phyloP scores from a whole-genome alignment of 2,113 vertebrate species.

The Brienomyrus longianalis region DNA sequence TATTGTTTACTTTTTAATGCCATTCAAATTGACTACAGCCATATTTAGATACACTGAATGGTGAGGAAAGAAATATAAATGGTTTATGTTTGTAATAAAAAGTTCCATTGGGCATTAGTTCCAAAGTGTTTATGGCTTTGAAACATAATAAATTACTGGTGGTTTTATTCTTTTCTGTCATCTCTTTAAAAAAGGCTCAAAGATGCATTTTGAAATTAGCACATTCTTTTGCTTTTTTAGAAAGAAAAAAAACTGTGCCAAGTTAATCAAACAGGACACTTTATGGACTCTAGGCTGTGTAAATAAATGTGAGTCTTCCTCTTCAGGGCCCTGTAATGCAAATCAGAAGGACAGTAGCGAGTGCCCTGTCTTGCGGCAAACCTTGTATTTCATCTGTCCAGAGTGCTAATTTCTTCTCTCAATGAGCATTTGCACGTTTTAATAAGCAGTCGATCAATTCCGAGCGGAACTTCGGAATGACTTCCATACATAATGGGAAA shows the following conservation, averaged over 20 bases:
- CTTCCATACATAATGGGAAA: slow-evolving; percentile 9
- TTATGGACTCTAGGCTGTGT: neutral
- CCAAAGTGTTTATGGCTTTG: slow-evolving; percentile 64
- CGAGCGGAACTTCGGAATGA: neutral
- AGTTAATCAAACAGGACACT: neutral
- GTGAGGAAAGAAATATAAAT: neutral
- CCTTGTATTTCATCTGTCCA: neutral
- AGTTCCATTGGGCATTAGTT: slow-evolving; percentile 64
- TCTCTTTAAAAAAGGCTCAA: neutral
- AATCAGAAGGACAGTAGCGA: neutral
- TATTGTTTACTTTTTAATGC: neutral
- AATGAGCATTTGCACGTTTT: neutral
- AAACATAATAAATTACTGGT: slow-evolving; percentile 65
- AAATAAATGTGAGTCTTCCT: neutral
- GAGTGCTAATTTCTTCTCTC: neutral
- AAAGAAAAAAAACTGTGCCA: neutral
- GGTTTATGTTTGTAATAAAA: slow-evolving; percentile 38
- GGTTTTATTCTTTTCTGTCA: slow-evolving; percentile 44
- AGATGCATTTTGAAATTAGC: neutral
- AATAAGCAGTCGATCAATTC: slow-evolving; percentile 6
- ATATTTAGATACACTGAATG: neutral
- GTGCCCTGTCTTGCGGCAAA: neutral
- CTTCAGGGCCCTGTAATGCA: neutral
- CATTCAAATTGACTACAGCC: neutral
- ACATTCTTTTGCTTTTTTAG: neutral